phyloP scores from a whole-genome alignment of 2,888 invertebrate genomes.

The Sarcophaga caerulescens region DNA sequence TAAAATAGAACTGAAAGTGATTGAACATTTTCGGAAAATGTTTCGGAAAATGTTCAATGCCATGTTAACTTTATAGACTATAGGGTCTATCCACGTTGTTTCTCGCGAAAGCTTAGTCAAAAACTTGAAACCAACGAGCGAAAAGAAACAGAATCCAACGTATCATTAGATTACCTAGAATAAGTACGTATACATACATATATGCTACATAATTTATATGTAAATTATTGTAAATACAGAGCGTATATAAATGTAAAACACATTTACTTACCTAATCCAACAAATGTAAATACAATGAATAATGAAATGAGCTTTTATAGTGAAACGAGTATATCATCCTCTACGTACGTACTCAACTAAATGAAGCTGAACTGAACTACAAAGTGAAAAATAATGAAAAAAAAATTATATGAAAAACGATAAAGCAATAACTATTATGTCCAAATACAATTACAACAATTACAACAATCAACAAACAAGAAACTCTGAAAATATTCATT shows the following conservation, averaged over 20 bases:
- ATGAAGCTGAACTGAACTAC: neutral
- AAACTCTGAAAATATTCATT: conserved; percentile 1
- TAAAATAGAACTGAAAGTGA: conserved; percentile 12
- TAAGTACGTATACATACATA: neutral
- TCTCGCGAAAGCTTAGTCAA: conserved; percentile 57
- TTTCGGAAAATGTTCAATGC: conserved; percentile 37
- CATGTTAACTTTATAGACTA: conserved; percentile 31
- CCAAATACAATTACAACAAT: conserved; percentile 44
- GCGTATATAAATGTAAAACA: no score
- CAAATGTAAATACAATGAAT: conserved; percentile 29
- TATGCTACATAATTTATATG: neutral
- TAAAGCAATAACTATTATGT: conserved; percentile 65
- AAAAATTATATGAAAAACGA: conserved; percentile 41
- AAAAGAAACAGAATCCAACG: conserved; percentile 57
- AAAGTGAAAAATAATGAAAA: conserved; percentile 1
- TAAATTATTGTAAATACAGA: neutral
- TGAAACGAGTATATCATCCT: conserved; percentile 3
- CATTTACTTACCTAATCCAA: no score
- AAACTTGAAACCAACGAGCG: conserved; percentile 46
- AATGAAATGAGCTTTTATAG: conserved; percentile 37
- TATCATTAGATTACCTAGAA: conserved; percentile 59
- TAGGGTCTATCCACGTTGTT: neutral
- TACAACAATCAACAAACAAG: neutral
- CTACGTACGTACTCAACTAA: neutral
- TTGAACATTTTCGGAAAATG: conserved; percentile 27